Evolutionary conservation across 2,113 vertebrate genomes (phyloP).

Genomic region (Hippocampus mohnikei): DNA sequence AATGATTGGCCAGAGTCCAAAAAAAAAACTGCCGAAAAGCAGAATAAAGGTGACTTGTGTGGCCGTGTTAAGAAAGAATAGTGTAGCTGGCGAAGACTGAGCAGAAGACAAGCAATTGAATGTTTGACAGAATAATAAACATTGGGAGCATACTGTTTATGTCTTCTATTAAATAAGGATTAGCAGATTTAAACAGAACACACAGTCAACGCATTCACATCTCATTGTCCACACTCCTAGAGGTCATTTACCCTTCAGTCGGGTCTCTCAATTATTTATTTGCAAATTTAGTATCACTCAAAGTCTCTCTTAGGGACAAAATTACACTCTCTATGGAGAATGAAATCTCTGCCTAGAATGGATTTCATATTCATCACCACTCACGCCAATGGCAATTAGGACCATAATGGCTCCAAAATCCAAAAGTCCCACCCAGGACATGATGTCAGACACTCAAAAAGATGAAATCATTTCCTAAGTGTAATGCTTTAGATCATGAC

Average conservation of each 20-base stretch:
- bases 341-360: constrained; percentile 52
- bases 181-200: constrained; percentile 25
- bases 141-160: constrained; percentile 16
- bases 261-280: constrained; percentile 67
- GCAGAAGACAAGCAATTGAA: constrained; percentile 12
- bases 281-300: constrained; percentile 55
- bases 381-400: constrained; percentile 54
- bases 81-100: constrained; percentile 2
- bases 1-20: constrained; percentile 15
- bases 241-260: constrained; percentile 53
- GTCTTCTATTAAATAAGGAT: constrained; percentile 28
- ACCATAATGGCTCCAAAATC: constrained; percentile 49
- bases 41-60: constrained; percentile 14
- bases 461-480: constrained; percentile 9
- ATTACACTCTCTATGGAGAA: constrained; percentile 55
- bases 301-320: constrained; percentile 52
- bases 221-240: constrained; percentile 41
- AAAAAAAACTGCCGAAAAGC: background rate
- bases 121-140: constrained; percentile 10
- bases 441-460: constrained; percentile 32
- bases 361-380: constrained; percentile 56
- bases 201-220: constrained; percentile 14
- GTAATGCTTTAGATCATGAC: constrained; percentile 3
- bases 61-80: background rate
- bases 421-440: constrained; percentile 20